Evolutionary conservation across 1,140 invertebrate species (phyloP).

Genomic region (Chrysoperla carnea): DNA sequence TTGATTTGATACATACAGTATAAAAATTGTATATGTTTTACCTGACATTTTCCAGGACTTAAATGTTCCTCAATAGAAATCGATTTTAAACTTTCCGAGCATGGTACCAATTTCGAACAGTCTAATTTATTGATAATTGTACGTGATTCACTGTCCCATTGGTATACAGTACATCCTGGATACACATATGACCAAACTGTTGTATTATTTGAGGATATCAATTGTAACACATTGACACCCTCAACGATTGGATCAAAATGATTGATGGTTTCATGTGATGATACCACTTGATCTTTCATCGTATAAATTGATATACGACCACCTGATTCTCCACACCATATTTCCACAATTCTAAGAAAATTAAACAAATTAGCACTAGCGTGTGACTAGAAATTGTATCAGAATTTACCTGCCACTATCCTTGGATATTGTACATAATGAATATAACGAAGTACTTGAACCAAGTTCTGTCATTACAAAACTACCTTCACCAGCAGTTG

Average conservation of each 20-base stretch:
- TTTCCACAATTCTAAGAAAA: conserved; percentile 31
- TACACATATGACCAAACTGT: conserved; percentile 63
- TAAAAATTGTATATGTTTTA: conserved; percentile 21
- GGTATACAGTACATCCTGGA: conserved; percentile 67
- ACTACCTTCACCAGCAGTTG: conserved; percentile 42
- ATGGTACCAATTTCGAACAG: conserved; percentile 80
- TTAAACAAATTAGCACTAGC: neutral
- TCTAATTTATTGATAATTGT: conserved; percentile 64
- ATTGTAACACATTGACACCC: conserved; percentile 39
- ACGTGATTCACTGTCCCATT: conserved; percentile 53
- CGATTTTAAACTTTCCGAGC: conserved; percentile 79
- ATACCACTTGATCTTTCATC: conserved; percentile 33
- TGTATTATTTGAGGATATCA: conserved; percentile 32
- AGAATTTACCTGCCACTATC: conserved; percentile 22
- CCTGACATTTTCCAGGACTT: conserved; percentile 58
- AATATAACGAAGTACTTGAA: conserved; percentile 38
- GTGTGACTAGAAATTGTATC: neutral
- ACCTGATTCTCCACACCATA: conserved; percentile 62
- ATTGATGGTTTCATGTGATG: conserved; percentile 36
- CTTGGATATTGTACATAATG: conserved; percentile 29
- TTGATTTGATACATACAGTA: too few species aligned
- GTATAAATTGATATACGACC: conserved; percentile 54
- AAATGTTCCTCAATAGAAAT: conserved; percentile 81
- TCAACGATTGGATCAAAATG: conserved; percentile 37
- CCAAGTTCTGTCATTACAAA: conserved; percentile 64